Base-by-base conservation (phyloP, 2,113 vertebrate genomes). In the Rana temporaria region DNA sequence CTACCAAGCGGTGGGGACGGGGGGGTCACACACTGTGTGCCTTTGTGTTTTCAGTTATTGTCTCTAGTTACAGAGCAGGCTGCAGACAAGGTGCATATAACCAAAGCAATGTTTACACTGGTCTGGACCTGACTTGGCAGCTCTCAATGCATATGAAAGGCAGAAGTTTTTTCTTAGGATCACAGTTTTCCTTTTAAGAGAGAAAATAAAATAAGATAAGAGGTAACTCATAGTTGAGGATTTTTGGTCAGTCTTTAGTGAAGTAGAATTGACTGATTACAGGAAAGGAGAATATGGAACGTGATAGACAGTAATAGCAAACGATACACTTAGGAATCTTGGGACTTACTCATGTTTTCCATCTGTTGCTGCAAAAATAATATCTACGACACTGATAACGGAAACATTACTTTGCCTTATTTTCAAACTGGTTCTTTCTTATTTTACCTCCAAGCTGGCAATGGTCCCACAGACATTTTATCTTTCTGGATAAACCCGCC, bases 221-320 rank as follows among this genome's bases (percentile, higher is more conserved):
- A 57, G 17, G 53, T 57, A 73, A 26, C 52, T 6, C 32, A 57
- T 57, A 56, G 24, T 53, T 4, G 6, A 74, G 71, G 6, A 38
- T 38, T 74, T 16, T 74, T 60, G 55, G 71, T 56, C 17, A 12
- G 26, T 60, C 55, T 55, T 59, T 48, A 74, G 20, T 38, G 14
- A 60, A 38, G 26, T 56, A 17, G 30, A 74, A 56, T 30, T 62
- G 56, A 75, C n/a, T 60, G 30, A 75, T 75, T 60, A 60, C 72
- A 75, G 72, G 30, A 38, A 42, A 60, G 60, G 72, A 60, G 72
- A 75, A 75, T 42, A 62, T 75, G 72, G 72, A 56, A 75, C 59
- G 22, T 75, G 72, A 62, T 75, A 75, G 56, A 75, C 72, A 62
- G 57, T 75, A 75, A 75, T 75, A 75, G 72, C n/a, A 60, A 30